These are phyloP conservation scores for Protobothrops flavoviridis DNA, from an alignment of 2,113 vertebrate species.

Conservation along the genomic window DNA sequence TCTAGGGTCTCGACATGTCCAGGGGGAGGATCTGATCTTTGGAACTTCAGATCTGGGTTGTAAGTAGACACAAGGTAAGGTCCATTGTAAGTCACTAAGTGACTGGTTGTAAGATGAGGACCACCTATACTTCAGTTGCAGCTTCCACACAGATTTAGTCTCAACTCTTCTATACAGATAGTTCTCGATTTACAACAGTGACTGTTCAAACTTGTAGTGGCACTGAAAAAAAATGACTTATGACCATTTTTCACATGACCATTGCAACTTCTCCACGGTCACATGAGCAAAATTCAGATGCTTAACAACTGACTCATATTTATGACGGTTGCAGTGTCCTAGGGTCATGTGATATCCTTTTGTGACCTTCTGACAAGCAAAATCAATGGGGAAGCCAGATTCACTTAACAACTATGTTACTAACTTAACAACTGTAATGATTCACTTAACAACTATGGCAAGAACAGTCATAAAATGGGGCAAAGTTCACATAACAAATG, in stretches of 20 bases:
- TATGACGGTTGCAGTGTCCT: background rate
- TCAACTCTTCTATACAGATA: background rate
- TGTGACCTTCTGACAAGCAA: background rate
- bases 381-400: background rate
- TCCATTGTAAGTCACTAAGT: background rate
- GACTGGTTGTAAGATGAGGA: background rate
- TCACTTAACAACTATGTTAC: background rate
- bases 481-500: background rate
- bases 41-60: background rate
- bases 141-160: background rate
- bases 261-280: background rate
- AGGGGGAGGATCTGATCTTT: background rate
- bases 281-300: background rate
- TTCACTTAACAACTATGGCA: background rate
- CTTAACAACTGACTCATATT: background rate
- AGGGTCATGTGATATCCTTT: background rate
- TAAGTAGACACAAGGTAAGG: background rate
- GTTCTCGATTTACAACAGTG: background rate
- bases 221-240: background rate
- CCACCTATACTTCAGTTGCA: background rate
- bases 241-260: background rate
- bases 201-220: background rate
- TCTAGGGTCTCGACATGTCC: background rate
- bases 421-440: background rate
- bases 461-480: background rate